Evolutionary conservation across 2,888 invertebrate species (phyloP).

Genomic region (Habrosyne pyritoides): DNA sequence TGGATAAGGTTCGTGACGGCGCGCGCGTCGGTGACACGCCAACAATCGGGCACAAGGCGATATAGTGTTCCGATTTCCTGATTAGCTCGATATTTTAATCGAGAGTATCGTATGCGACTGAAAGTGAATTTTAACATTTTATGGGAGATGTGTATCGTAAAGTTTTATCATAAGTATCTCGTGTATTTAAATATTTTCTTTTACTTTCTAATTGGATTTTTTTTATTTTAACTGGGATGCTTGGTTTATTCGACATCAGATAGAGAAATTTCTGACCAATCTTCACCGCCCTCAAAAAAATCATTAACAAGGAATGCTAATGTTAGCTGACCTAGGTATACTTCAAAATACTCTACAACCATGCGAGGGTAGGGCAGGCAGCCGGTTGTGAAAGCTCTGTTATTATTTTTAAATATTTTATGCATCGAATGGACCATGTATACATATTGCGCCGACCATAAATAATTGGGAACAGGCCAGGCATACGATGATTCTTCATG

Average conservation of each 20-base stretch:
- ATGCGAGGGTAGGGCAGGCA: no score
- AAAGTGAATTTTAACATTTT: constrained; percentile 13
- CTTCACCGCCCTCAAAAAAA: no score
- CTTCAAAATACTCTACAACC: no score
- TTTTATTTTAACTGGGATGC: background rate
- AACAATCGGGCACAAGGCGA: constrained; percentile 74
- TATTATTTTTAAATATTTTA: no score
- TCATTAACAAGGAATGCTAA: no score
- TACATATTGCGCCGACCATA: no score
- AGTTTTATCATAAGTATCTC: background rate
- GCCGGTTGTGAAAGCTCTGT: no score
- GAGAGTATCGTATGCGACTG: constrained; percentile 19
- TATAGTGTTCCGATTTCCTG: constrained; percentile 66
- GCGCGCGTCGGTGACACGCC: constrained; percentile 70
- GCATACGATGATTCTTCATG: no score
- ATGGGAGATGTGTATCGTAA: background rate
- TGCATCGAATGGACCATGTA: no score
- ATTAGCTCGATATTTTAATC: constrained; percentile 36
- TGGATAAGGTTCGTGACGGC: constrained; percentile 66
- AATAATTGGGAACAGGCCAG: no score
- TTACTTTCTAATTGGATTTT: background rate
- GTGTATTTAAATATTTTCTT: background rate
- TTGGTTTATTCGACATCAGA: background rate
- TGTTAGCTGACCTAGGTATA: no score
- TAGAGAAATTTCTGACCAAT: no score